phyloP scores from a whole-genome alignment of 1,140 invertebrate genomes.

The Plutomurus gul region DNA sequence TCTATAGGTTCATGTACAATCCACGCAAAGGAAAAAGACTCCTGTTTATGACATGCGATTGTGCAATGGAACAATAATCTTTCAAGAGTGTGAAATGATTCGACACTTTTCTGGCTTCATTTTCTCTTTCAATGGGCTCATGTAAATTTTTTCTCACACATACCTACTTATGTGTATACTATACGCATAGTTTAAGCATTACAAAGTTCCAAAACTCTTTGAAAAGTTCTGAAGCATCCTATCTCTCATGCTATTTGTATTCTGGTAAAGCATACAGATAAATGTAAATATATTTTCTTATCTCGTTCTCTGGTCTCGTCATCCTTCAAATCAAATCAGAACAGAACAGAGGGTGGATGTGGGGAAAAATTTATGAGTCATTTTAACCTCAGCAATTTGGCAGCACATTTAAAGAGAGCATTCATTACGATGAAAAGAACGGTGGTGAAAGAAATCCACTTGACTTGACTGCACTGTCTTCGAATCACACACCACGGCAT shows the following conservation, averaged over 20 bases:
- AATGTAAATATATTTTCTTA: not conserved
- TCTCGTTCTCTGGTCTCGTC: not conserved
- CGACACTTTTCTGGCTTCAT: constrained; percentile 28
- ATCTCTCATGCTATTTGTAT: not conserved
- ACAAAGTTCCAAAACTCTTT: not conserved
- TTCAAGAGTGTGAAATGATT: constrained; percentile 40
- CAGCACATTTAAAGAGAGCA: not conserved
- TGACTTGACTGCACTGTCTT: constrained; percentile 11
- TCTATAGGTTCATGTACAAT: too few species aligned
- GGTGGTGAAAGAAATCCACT: constrained; percentile 11
- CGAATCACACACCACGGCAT: not conserved
- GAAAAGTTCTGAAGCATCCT: not conserved
- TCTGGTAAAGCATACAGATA: not conserved
- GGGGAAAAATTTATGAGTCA: not conserved
- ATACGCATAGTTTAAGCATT: not conserved
- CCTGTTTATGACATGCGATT: constrained; percentile 27
- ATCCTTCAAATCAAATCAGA: not conserved
- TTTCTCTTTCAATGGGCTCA: constrained; percentile 12
- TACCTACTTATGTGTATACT: not conserved
- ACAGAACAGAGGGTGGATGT: not conserved
- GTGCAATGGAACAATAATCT: constrained; percentile 38
- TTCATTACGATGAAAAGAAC: not conserved
- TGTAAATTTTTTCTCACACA: constrained; percentile 29
- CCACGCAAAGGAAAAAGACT: not conserved
- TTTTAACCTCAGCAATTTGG: not conserved